Evolutionary conservation across 2,797 vertebrate species (phyloP).

Genomic region (Sebastes miniatus): DNA sequence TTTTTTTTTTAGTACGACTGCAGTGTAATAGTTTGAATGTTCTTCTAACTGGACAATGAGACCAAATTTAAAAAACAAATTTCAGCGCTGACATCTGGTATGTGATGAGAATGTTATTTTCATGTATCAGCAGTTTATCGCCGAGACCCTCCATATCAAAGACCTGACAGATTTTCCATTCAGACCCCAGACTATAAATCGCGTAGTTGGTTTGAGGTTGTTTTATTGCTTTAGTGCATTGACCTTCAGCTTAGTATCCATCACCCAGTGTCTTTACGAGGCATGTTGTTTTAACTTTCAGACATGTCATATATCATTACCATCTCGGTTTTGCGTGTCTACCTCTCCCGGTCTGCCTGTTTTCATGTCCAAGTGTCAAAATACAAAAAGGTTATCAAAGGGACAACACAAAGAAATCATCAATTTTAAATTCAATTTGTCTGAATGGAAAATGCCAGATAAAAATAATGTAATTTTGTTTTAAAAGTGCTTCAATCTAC

Average conservation of each 20-base stretch:
- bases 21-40: not conserved
- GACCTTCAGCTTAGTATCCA: constrained; percentile 50
- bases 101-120: constrained; percentile 3
- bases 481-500: constrained; percentile 20
- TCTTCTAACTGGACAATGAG: not conserved
- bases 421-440: constrained; percentile 24
- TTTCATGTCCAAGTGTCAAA: constrained; percentile 40
- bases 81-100: not conserved
- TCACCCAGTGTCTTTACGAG: constrained; percentile 34
- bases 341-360: constrained; percentile 17
- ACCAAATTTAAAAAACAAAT: not conserved
- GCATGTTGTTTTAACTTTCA: constrained; percentile 62
- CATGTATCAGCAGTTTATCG: constrained; percentile 5
- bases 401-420: constrained; percentile 15
- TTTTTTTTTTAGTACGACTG: not conserved
- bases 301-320: constrained; percentile 37
- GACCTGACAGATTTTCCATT: not conserved
- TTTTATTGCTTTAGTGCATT: constrained; percentile 49
- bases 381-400: constrained; percentile 24
- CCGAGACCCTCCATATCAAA: constrained; percentile 7
- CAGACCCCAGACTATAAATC: constrained; percentile 29
- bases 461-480: not conserved
- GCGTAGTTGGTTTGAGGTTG: constrained; percentile 37
- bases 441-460: constrained; percentile 27
- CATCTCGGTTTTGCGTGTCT: constrained; percentile 36